These are phyloP conservation scores for Schlechtendalia chinensis DNA, from an alignment of 1,140 invertebrate genomes.

Conservation along the genomic window DNA sequence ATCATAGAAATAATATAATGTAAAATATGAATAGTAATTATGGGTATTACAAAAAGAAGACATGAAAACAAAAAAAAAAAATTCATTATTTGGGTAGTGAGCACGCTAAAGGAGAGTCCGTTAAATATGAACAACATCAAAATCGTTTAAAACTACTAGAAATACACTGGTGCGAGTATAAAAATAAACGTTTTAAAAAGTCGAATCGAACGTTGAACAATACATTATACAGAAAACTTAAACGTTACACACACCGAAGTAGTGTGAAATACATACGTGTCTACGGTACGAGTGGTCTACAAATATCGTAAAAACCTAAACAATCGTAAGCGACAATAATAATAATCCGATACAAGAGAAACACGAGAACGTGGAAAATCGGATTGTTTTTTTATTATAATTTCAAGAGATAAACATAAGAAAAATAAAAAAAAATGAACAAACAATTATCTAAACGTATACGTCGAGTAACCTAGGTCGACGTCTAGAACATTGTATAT, in stretches of 20 bases:
- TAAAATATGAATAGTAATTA: constrained; percentile 28
- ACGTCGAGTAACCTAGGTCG: too few relatives aligned
- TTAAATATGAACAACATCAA: neutral
- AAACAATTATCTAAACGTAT: too few relatives aligned
- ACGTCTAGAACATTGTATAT: constrained; percentile 15
- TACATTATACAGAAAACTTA: neutral
- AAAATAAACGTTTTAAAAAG: constrained; percentile 4
- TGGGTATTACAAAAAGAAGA: neutral
- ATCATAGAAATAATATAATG: constrained; percentile 39
- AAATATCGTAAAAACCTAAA: neutral
- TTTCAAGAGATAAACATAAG: too few relatives aligned
- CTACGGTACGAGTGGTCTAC: neutral
- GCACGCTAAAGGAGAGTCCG: neutral
- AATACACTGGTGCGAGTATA: constrained; percentile 4
- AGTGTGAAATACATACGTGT: neutral
- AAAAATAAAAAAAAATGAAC: too few relatives aligned
- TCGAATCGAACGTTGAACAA: neutral
- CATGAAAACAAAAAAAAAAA: too few relatives aligned
- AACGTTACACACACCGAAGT: neutral
- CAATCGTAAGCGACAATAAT: neutral
- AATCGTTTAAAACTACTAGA: neutral
- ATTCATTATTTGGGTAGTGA: neutral
- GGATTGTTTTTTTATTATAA: too few relatives aligned
- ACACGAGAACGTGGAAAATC: neutral
- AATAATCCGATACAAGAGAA: neutral